These are phyloP conservation scores for Macrostomum cliftonense DNA, from an alignment of 2,888 invertebrate genomes.

Conservation along the genomic window DNA sequence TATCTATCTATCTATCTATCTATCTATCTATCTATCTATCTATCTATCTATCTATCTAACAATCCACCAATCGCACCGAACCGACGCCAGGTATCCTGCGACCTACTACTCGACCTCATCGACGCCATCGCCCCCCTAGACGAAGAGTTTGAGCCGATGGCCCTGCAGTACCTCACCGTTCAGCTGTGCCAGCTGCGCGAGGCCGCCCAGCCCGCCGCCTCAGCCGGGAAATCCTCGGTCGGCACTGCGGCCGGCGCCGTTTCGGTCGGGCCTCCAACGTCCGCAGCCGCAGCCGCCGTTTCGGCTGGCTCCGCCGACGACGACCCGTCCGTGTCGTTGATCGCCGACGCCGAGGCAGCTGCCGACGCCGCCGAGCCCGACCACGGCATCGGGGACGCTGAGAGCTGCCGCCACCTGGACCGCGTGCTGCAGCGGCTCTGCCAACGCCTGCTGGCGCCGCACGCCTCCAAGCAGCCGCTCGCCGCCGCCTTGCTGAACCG, in stretches of 20 bases:
- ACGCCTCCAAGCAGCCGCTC: too few species aligned
- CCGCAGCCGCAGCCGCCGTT: background rate
- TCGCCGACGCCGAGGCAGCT: background rate
- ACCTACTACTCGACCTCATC: slow-evolving; percentile 4
- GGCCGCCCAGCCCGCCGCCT: background rate
- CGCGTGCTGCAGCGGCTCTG: too few species aligned
- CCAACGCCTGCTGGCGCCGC: too few species aligned
- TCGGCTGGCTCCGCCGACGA: background rate
- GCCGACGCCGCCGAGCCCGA: background rate
- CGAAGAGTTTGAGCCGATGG: slow-evolving; percentile 9
- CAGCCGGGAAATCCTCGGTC: background rate
- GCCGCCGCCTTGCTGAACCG: too few species aligned
- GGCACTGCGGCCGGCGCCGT: background rate
- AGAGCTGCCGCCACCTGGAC: background rate
- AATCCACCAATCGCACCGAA: too few species aligned
- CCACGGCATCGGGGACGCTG: background rate
- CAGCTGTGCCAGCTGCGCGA: background rate
- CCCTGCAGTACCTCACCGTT: background rate
- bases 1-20: too few species aligned
- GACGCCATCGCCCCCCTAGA: background rate
- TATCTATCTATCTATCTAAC: too few species aligned
- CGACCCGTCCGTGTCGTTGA: background rate
- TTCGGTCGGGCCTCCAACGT: too few species aligned
- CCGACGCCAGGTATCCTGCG: background rate
- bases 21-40: too few species aligned